A percentile compares a stretch with the other conserved stretches of the same genome.
These are phyloP conservation scores for Pygocentrus nattereri DNA, from an alignment of 2,797 vertebrate genomes.

Conservation along the genomic window DNA sequence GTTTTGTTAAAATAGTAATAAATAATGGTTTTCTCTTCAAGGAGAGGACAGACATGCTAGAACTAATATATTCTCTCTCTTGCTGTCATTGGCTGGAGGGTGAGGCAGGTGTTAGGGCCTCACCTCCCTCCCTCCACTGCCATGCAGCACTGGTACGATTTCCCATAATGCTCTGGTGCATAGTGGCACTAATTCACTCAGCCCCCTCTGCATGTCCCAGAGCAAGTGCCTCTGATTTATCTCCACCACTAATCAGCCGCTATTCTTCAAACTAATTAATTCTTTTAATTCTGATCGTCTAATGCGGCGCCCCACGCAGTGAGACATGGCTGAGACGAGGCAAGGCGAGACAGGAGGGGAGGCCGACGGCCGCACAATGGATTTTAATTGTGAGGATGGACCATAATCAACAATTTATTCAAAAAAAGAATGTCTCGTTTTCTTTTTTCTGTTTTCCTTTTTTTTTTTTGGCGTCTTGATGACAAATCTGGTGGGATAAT, in stretches of 20 bases:
- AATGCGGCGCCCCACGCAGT: conserved; percentile 73
- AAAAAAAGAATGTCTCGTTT: not conserved
- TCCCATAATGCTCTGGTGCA: conserved; percentile 18
- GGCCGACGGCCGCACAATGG: conserved; percentile 67
- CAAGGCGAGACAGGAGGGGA: not conserved
- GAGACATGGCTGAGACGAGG: conserved; percentile 65
- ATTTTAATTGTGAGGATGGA: conserved; percentile 80
- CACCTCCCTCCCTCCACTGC: conserved; percentile 31
- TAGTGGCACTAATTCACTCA: not conserved
- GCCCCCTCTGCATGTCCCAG: conserved; percentile 35
- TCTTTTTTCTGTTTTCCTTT: not conserved
- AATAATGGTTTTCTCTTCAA: not conserved
- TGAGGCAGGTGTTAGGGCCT: conserved; percentile 20
- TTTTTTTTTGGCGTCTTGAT: not conserved
- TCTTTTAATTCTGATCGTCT: conserved; percentile 76
- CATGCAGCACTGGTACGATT: not conserved
- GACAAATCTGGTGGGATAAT: conserved; percentile 15
- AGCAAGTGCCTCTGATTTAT: conserved; percentile 64
- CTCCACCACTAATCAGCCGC: conserved; percentile 75
- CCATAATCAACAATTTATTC: conserved; percentile 78
- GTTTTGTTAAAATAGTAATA: not conserved
- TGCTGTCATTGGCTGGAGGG: not conserved
- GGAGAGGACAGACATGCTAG: not conserved
- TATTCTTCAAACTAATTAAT: conserved; percentile 82
- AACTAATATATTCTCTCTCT: not conserved